These are phyloP conservation scores for Subacronicta megacephala DNA, from an alignment of 2,888 invertebrate species.

Conservation along the genomic window DNA sequence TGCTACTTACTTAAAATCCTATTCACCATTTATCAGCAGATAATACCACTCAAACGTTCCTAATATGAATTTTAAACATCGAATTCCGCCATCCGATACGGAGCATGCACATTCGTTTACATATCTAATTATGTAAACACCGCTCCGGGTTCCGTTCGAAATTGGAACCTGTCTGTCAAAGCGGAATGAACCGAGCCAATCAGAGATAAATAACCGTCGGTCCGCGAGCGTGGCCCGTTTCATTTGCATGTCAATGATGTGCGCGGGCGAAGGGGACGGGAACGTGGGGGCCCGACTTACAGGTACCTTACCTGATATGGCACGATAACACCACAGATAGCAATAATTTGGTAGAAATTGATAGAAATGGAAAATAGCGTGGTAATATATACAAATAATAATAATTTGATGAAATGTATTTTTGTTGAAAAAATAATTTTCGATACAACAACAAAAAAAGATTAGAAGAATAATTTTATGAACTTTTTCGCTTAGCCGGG, in stretches of 20 bases:
- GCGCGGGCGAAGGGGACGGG: conserved; percentile 56
- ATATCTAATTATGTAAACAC: conserved; percentile 78
- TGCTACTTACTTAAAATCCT: background rate
- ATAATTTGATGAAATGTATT: background rate
- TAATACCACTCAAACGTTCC: conserved; percentile 1
- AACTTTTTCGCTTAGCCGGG: conserved; percentile 3
- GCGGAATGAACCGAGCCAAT: conserved; percentile 86
- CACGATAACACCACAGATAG: no score
- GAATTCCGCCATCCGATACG: conserved; percentile 43
- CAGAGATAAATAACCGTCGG: conserved; percentile 87
- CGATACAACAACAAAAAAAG: background rate
- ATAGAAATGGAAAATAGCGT: no score
- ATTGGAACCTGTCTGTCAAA: conserved; percentile 86
- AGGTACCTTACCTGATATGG: conserved; percentile 75
- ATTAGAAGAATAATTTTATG: background rate
- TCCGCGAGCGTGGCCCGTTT: conserved; percentile 80
- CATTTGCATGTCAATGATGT: conserved; percentile 87
- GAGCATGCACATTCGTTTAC: conserved; percentile 59
- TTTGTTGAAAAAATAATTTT: background rate
- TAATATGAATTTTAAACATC: conserved; percentile 18
- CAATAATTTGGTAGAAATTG: conserved; percentile 54
- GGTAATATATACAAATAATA: background rate
- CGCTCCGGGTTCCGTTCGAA: conserved; percentile 71
- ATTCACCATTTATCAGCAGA: background rate
- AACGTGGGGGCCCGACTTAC: conserved; percentile 46